These are phyloP conservation scores for Masticophis lateralis DNA, from an alignment of 2,797 vertebrate genomes.

Conservation along the genomic window DNA sequence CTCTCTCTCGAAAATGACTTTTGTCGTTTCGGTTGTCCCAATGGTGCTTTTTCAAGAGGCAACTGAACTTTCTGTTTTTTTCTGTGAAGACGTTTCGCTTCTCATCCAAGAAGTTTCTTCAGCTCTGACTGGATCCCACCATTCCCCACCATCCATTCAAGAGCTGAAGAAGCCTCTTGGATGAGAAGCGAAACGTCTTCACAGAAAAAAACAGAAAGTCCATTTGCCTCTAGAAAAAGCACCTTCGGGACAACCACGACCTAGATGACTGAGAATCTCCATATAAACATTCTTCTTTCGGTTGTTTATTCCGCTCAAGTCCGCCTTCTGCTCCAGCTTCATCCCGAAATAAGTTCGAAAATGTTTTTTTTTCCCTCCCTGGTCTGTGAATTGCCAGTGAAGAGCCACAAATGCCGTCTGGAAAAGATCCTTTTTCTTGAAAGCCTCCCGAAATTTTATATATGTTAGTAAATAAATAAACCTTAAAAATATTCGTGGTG, in stretches of 20 bases:
- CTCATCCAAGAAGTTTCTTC: too few species aligned
- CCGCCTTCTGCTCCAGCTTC: background rate
- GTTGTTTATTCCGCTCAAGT: background rate
- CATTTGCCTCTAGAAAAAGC: too few species aligned
- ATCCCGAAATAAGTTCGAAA: background rate
- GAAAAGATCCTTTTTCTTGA: background rate
- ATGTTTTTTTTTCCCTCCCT: background rate
- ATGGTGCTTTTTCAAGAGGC: too few species aligned
- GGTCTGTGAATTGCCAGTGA: background rate
- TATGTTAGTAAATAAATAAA: background rate
- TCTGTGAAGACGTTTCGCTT: too few species aligned
- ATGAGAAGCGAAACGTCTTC: too few species aligned
- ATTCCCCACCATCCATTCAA: too few species aligned
- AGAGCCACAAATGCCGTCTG: background rate
- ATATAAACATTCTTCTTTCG: background rate
- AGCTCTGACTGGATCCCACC: too few species aligned
- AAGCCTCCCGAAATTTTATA: background rate
- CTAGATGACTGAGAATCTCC: too few species aligned
- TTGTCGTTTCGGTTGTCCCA: background rate
- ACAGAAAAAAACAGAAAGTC: too few species aligned
- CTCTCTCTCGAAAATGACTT: rapidly evolving
- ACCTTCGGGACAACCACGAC: too few species aligned
- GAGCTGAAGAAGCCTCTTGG: too few species aligned
- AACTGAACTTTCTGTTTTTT: too few species aligned
- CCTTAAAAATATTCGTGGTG: background rate